A percentile compares a stretch with the other conserved stretches of the same genome.
These are phyloP conservation scores for Sterna hirundo DNA, from an alignment of 2,113 vertebrate species.

Conservation along the genomic window DNA sequence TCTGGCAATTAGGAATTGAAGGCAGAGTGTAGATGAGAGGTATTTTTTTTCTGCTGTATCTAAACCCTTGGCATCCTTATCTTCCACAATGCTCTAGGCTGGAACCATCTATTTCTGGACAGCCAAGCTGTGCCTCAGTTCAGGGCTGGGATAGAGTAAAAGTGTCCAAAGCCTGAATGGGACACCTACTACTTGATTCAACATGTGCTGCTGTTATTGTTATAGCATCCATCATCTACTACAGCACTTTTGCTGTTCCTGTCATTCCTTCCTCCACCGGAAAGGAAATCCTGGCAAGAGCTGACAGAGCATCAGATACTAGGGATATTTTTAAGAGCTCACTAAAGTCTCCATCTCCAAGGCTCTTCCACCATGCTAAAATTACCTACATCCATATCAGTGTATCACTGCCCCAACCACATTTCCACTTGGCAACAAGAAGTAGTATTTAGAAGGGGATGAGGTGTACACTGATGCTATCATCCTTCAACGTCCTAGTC, in stretches of 20 bases:
- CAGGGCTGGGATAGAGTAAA: background rate
- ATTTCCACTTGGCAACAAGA: background rate
- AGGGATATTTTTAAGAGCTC: background rate
- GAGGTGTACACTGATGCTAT: background rate
- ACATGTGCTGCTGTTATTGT: background rate
- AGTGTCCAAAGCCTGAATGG: background rate
- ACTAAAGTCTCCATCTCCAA: background rate
- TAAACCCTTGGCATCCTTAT: background rate
- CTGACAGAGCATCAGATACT: background rate
- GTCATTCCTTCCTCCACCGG: background rate
- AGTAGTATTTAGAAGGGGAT: background rate
- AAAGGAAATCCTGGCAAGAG: background rate
- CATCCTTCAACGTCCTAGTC: background rate
- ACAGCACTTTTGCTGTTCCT: background rate
- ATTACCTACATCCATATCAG: background rate
- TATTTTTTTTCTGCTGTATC: background rate
- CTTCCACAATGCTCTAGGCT: background rate
- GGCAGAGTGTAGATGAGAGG: background rate
- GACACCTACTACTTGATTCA: background rate
- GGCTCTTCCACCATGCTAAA: background rate
- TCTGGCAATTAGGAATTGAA: background rate
- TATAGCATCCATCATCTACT: background rate
- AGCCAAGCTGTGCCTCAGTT: background rate
- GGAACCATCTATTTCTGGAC: background rate
- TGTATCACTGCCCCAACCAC: background rate